Base-by-base conservation (phyloP, 1,140 invertebrate species). In the Oscheius sp. region DNA sequence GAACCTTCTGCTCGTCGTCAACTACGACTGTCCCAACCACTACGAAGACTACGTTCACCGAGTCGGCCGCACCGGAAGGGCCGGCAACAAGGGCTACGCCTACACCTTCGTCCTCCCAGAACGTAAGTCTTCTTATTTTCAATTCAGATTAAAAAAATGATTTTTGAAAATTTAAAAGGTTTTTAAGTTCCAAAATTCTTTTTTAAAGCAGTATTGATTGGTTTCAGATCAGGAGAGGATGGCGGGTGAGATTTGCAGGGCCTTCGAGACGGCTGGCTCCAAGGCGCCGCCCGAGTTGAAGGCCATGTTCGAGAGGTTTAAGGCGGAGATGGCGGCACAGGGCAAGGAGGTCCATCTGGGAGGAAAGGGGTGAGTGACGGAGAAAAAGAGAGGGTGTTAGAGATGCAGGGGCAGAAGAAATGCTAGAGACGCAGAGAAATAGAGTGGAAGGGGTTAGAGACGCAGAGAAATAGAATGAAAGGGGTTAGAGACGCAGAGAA, bases 31-130 rank as follows among this genome's bases (percentile, higher is more conserved):
- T 84, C 97, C 97, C 0, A 99, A 99, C 88, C 97, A 99, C 86
- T 99, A 99, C 84, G 97, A 99, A 87, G 97, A 99, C 87, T 99
- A 99, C 86, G 96, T 99, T 10, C 97, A 99, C 85, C 88, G 97
- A 10, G 52, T 59, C n/a, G 68, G 68, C 2, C 85, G 89, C 35
- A 90, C 89, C 18, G 89, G 89, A 31, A 85, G 97, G 58, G 97
- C 97, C 29, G 97, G 97, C 2, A 98, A 97, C 82, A 96, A 97
- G 85, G 97, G 97, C 23, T 89, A 80, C 82, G 94, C 96, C 0
- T 98, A 93, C 86, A 99, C 97, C 0, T 99, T 99, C 82, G 89
- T 99, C 10, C 96, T 95, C 0, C 90, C 91, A 0, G 95, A 98
- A 68, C 95, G 99, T 85, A 92, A 92, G 31, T 88, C 91, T 45